These are phyloP conservation scores for Oncopeltus fasciatus DNA, from an alignment of 1,140 invertebrate genomes.

Conservation along the genomic window DNA sequence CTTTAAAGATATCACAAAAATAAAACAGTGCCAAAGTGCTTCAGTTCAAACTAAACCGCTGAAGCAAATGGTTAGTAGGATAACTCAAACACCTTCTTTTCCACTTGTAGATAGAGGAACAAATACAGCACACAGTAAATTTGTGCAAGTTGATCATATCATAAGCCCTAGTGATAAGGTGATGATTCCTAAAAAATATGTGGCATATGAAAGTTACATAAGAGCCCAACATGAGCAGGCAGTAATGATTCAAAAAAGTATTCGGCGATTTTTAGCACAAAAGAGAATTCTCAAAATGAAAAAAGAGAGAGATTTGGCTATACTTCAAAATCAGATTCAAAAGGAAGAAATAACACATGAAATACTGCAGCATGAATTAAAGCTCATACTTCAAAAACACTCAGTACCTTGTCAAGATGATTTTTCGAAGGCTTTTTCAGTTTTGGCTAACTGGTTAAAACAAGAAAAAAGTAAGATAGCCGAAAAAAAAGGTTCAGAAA, in stretches of 20 bases:
- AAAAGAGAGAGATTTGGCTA: background rate
- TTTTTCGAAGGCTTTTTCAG: background rate
- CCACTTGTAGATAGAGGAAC: background rate
- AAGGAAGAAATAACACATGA: background rate
- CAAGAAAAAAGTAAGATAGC: background rate
- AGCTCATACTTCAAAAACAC: background rate
- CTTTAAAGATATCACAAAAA: background rate
- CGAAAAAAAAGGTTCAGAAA: background rate
- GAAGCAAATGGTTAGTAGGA: background rate
- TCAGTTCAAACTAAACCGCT: background rate
- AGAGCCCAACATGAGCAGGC: background rate
- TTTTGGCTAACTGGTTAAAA: background rate
- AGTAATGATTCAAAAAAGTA: conserved; percentile 1
- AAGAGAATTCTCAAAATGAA: background rate
- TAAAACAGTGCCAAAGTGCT: background rate
- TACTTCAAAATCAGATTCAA: background rate
- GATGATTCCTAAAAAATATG: background rate
- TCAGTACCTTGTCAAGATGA: background rate
- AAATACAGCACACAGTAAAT: background rate
- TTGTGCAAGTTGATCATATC: background rate
- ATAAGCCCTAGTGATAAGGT: background rate
- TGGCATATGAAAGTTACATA: background rate
- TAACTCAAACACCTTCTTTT: background rate
- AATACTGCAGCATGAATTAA: background rate
- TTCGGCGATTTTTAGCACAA: background rate